Evolutionary conservation across 2,888 invertebrate species (phyloP).

Genomic region (Muschampia plurimacula): DNA sequence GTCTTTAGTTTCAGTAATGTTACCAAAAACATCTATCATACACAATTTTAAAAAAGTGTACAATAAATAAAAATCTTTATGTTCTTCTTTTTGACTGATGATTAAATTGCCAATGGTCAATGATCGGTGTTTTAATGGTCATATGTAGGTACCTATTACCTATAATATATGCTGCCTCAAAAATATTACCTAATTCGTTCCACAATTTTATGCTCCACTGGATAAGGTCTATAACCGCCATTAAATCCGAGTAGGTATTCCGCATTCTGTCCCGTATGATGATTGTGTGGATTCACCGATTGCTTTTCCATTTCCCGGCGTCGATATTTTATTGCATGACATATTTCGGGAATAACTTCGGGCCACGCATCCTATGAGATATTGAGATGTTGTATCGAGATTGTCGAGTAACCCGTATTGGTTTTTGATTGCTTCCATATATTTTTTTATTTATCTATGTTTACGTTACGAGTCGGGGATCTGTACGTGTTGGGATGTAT

Average conservation of each 20-base stretch:
- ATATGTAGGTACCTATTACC: too few species aligned
- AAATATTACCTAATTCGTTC: not conserved
- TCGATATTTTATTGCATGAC: conserved; percentile 79
- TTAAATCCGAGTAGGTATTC: conserved; percentile 44
- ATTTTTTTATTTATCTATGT: conserved; percentile 49
- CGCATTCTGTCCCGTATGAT: conserved; percentile 55
- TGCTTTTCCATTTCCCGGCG: conserved; percentile 73
- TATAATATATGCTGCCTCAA: too few species aligned
- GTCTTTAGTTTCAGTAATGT: too few species aligned
- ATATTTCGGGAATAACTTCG: conserved; percentile 73
- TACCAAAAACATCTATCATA: too few species aligned
- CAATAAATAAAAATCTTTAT: too few species aligned
- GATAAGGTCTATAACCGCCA: conserved; percentile 13
- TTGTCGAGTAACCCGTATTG: conserved; percentile 64
- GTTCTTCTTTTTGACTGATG: too few species aligned
- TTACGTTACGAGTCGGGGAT: conserved; percentile 37
- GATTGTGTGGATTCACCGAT: conserved; percentile 67
- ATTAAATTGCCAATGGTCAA: too few species aligned
- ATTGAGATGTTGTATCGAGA: conserved; percentile 63
- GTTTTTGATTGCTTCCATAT: conserved; percentile 70
- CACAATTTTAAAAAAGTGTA: too few species aligned
- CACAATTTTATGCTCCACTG: not conserved
- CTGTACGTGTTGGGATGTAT: conserved; percentile 9
- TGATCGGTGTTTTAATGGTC: too few species aligned
- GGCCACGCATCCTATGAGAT: conserved; percentile 62